Base-by-base conservation (phyloP, 2,113 vertebrate genomes). In the Tringa solitaria region DNA sequence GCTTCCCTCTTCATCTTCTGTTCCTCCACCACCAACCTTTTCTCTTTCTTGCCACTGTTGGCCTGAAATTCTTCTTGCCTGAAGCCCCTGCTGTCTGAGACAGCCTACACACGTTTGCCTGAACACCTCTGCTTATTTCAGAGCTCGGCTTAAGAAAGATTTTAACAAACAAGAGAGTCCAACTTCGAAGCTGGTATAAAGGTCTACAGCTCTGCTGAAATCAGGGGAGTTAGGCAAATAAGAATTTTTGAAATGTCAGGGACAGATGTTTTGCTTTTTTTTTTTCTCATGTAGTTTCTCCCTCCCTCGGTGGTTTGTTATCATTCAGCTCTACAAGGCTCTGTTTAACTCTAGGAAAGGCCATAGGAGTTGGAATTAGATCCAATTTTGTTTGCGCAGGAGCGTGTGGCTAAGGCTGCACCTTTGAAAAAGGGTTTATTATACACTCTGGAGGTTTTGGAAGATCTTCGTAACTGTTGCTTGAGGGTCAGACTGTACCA, bases 1-100 rank as follows among this genome's bases (percentile, higher is more conserved):
- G 79, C 90, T 96, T 96, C 96, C 94, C 90, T 95, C 94, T 96
- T 96, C 96, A 95, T 96, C 86, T 96, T 96, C 95, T 96, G 89
- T 78, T 97, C 90, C 59, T 89, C 45, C 74, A 95, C 86, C 90
- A 92, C 30, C 65, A 95, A 78, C 48, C 65, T 97, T 78, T 92
- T 95, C 92, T 96, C 65, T 92, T 94, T 90, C 89, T 96, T 92
- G 84, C 86, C 0, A 3, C 69, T 92, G 56, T 94, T 96, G 96
- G 96, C 94, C 91, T 96, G 94, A 93, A 92, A 82, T 90, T 93
- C 92, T 84, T 96, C 92, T 97, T 96, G 95, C 94, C 92, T 96
- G 90, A 94, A 96, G 96, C 94, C 95, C 90, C 96, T 95, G 84
- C 86, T 84, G 92, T 96, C 94, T 95, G 77, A 96, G 86, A 57